Conservation (phyloP, 2,888 invertebrate species). For the Thera obeliscata region DNA sequence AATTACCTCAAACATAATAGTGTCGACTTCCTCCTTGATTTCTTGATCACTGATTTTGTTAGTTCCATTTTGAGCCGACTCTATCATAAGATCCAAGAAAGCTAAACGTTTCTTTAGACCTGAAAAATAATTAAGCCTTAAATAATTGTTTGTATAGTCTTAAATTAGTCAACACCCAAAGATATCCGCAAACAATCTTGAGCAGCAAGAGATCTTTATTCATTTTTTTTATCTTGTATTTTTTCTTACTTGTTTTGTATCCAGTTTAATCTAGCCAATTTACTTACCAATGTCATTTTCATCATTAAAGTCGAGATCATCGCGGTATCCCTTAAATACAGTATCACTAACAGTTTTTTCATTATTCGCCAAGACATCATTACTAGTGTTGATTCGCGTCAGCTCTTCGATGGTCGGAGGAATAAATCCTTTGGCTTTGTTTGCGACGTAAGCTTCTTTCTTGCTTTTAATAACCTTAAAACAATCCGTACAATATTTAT, state of each 20-base stretch:
- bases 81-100: conserved; percentile 94
- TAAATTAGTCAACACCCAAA: too few species aligned
- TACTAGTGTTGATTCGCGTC: conserved; percentile 59
- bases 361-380: conserved; percentile 63
- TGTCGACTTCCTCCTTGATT: conserved; percentile 94
- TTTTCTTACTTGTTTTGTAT: too few species aligned
- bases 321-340: conserved; percentile 87
- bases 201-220: too few species aligned
- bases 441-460: conserved; percentile 83
- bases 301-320: conserved; percentile 92
- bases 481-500: too few species aligned
- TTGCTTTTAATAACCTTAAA: conserved; percentile 84
- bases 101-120: conserved; percentile 93
- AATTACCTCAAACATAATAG: conserved; percentile 93
- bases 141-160: not conserved
- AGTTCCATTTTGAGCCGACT: conserved; percentile 90
- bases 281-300: conserved; percentile 89
- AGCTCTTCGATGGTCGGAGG: conserved; percentile 71
- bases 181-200: too few species aligned
- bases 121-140: conserved; percentile 44
- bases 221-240: too few species aligned
- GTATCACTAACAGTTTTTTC: conserved; percentile 75
- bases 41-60: conserved; percentile 89
- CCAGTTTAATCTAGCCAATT: not conserved
- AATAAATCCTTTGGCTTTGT: conserved; percentile 75